Percentiles rank a stretch among this genome's conserved stretches.
phyloP scores from a whole-genome alignment of 1,140 invertebrate species.

The Zaprionus camerounensis region DNA sequence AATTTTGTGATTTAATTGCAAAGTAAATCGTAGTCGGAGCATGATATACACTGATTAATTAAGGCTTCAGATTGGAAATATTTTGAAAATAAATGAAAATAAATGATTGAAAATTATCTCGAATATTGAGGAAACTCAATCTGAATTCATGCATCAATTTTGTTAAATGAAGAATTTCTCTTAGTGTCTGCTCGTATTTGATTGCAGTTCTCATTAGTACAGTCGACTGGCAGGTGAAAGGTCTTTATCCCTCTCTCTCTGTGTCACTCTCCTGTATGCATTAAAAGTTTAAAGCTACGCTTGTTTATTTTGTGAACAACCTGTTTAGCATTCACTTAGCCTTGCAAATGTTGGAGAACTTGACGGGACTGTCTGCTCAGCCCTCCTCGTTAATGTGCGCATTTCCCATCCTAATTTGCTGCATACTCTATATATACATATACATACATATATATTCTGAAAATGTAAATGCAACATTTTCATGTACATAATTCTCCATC shows the following conservation, averaged over 20 bases:
- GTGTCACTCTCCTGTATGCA: background rate
- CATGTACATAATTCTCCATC: constrained; percentile 34
- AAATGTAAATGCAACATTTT: constrained; percentile 79
- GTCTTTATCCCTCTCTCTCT: background rate
- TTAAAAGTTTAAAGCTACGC: background rate
- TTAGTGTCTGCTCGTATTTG: background rate
- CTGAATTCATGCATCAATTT: background rate
- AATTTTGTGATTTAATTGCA: constrained; percentile 31
- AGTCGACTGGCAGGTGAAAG: background rate
- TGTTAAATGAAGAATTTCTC: background rate
- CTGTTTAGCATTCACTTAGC: constrained; percentile 30
- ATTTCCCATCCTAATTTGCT: constrained; percentile 70
- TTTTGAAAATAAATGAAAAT: background rate
- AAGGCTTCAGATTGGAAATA: background rate
- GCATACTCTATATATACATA: constrained; percentile 59
- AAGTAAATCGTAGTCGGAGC: background rate
- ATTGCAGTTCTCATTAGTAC: background rate
- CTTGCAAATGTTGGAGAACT: constrained; percentile 32
- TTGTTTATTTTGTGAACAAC: constrained; percentile 16
- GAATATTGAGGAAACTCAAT: background rate
- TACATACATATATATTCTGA: background rate
- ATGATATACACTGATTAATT: constrained; percentile 1
- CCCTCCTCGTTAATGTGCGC: constrained; percentile 43
- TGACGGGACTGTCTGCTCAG: background rate
- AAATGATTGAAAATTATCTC: background rate